Percentiles rank a stretch among this genome's conserved stretches.
phyloP scores from a whole-genome alignment of 2,888 invertebrate genomes.

The Tachina grossa region DNA sequence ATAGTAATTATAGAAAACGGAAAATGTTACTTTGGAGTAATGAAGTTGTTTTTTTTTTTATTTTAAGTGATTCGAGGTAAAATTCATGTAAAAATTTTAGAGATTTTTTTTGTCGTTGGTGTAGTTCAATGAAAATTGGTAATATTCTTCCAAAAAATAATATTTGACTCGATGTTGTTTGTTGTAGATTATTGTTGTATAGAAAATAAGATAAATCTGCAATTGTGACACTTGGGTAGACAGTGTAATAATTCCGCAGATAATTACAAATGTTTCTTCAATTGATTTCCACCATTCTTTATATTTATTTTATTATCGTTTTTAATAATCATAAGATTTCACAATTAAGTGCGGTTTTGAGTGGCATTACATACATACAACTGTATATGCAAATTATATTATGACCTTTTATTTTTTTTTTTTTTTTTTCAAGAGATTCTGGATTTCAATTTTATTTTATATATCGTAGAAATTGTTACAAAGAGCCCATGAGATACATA shows the following conservation, averaged over 20 bases:
- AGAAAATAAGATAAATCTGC: conserved; percentile 9
- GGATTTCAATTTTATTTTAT: conserved; percentile 1
- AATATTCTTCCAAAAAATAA: conserved; percentile 38
- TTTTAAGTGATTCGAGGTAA: conserved; percentile 13
- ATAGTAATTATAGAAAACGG: too few species aligned
- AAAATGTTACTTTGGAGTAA: too few species aligned
- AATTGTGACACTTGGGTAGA: conserved; percentile 7
- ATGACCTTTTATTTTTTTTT: background rate
- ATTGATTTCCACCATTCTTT: conserved; percentile 12
- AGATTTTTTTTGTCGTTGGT: conserved; percentile 43
- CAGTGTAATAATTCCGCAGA: conserved; percentile 26
- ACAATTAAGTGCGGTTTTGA: conserved; percentile 35
- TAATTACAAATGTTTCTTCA: conserved; percentile 14
- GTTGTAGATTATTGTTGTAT: conserved; percentile 51
- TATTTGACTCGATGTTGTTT: conserved; percentile 16
- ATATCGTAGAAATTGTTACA: background rate
- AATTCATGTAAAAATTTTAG: conserved; percentile 18
- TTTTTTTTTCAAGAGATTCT: background rate
- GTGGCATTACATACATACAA: conserved; percentile 8
- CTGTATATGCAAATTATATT: conserved; percentile 14
- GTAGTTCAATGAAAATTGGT: background rate
- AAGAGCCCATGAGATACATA: background rate
- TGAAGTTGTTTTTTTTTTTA: background rate
- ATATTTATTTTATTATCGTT: conserved; percentile 26
- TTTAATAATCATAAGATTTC: conserved; percentile 49